A percentile compares a stretch with the other conserved stretches of the same genome.
These are phyloP conservation scores for Drosophila aff. DNA, from an alignment of 1,140 invertebrate species.

Conservation along the genomic window DNA sequence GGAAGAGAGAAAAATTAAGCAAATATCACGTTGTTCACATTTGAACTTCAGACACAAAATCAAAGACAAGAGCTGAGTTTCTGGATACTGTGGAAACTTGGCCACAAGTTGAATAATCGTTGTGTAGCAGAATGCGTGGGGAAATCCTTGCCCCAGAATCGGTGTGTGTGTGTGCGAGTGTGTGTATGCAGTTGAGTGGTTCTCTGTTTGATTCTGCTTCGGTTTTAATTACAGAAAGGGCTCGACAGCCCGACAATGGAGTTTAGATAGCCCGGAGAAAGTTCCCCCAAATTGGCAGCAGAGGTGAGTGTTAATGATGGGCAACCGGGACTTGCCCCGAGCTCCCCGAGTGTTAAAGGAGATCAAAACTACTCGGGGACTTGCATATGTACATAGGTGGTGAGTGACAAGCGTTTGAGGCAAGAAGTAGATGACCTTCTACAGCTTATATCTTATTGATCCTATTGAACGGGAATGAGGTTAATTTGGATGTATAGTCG, in stretches of 20 bases:
- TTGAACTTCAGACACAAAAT: conserved; percentile 43
- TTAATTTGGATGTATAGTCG: background rate
- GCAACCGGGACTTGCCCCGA: background rate
- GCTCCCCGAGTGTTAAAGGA: background rate
- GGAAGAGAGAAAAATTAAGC: conserved; percentile 64
- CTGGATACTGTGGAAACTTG: conserved; percentile 35
- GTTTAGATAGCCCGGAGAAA: conserved; percentile 24
- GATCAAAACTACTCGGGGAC: background rate
- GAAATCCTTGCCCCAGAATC: conserved; percentile 4
- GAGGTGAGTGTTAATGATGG: conserved; percentile 27
- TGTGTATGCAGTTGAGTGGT: conserved; percentile 14
- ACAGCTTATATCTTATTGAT: background rate
- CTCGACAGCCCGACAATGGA: conserved; percentile 17
- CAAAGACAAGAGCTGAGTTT: conserved; percentile 40
- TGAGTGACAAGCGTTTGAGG: background rate
- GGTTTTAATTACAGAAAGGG: conserved; percentile 47
- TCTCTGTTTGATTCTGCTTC: conserved; percentile 19
- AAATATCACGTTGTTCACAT: conserved; percentile 74
- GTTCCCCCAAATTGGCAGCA: conserved; percentile 9
- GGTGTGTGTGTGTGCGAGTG: background rate
- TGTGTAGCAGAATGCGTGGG: conserved; percentile 21
- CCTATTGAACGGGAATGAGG: background rate
- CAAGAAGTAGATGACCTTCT: background rate
- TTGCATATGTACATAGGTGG: background rate
- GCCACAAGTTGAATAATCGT: conserved; percentile 37